Evolutionary conservation across 2,888 invertebrate species (phyloP), one percentile per base, ranked within the genome.

Genomic region (Pseudococcus viburni): DNA sequence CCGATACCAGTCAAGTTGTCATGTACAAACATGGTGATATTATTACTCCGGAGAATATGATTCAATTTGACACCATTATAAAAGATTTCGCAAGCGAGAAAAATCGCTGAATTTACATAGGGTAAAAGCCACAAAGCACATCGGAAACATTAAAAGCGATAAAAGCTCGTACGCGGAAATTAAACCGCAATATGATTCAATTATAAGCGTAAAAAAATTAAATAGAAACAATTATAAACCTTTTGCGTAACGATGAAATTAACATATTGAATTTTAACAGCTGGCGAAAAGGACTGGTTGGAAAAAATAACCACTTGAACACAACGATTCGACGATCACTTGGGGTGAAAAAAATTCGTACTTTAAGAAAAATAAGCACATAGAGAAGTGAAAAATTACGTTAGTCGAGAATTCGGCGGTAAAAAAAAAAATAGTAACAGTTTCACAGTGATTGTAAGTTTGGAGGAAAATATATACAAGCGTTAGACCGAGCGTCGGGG

Each of bases 341-440:
- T 33, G 80, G 46, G 17, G 46, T 19, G 19, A 22, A 42, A 83
- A 73, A 83, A 83, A 19, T 83, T 8, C n/a, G 19, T 3, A 15
- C 33, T 73, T 33, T 33, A 64, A 64, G 4, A 73, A 73, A 64
- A 73, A 33, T 19, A 26, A 12, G 12, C 68, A 19, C 73, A 33
- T 73, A 73, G 17, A 73, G 17, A 33, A 73, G 33, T 73, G 26
- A 39, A 83, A 83, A 83, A 83, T 83, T 83, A 83, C 80, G 46
- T 83, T 83, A 83, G 46, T 15, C 17, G 17, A 46, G 80, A 83
- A 83, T 83, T 83, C 46, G 46, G 80, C 19, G 46, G 46, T 39
- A 85, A 59, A 85, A 85, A 85, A 85, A 85, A 85, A 85, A 85
- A 85, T 33, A 85, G 85, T 64, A 59, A 85, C 85, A 59, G 85